A percentile compares a stretch with the other conserved stretches of the same genome.
Evolutionary conservation across 92 coral and sea anemone species (phyloP).

Genomic region (Epizoanthus rinbou): DNA sequence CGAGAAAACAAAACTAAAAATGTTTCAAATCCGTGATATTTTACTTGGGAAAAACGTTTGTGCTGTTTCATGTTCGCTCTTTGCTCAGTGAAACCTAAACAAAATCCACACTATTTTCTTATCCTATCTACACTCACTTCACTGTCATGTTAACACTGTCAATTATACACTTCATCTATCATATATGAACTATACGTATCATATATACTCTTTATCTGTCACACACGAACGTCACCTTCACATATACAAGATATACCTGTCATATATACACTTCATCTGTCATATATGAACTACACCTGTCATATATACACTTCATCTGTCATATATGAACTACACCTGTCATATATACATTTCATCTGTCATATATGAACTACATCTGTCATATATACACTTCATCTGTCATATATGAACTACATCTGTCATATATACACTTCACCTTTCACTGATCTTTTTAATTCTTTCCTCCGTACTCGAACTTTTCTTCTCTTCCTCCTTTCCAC

Average conservation of each 20-base stretch:
- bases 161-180: background rate
- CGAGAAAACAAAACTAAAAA: no score
- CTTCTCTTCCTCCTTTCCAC: constrained; percentile 46
- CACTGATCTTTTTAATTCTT: constrained; percentile 46
- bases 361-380: background rate
- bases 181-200: background rate
- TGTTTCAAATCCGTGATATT: no score
- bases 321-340: background rate
- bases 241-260: background rate
- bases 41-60: background rate
- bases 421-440: constrained; percentile 44
- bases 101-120: no score
- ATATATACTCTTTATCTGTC: background rate
- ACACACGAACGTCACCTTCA: background rate
- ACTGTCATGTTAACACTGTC: background rate
- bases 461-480: constrained; percentile 55
- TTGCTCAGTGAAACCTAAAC: background rate
- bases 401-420: background rate
- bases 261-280: constrained; percentile 39
- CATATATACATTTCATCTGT: background rate
- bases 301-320: background rate
- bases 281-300: background rate
- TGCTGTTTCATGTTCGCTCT: background rate
- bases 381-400: background rate
- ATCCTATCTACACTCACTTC: background rate